phyloP scores from a whole-genome alignment of 2,797 vertebrate genomes.

The Podarcis lilfordi region DNA sequence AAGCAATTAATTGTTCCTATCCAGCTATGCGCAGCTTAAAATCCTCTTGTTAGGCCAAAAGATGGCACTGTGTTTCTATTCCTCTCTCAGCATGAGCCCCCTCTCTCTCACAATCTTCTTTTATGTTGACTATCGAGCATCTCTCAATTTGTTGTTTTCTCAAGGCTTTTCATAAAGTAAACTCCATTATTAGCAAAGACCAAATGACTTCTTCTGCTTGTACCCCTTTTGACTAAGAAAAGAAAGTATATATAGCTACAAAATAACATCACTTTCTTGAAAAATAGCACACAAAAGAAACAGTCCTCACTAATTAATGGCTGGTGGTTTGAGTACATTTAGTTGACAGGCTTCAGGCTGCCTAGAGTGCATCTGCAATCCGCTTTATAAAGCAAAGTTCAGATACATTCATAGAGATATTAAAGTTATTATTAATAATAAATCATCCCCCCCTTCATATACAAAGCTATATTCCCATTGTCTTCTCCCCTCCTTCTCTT shows the following conservation, averaged over 20 bases:
- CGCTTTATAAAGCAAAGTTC: conserved; percentile 1
- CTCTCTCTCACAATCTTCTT: not conserved
- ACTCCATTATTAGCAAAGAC: conserved; percentile 62
- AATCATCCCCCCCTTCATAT: not conserved
- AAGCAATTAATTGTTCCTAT: not conserved
- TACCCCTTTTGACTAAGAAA: not conserved
- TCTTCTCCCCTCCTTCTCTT: not conserved
- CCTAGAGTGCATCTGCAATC: conserved; percentile 10
- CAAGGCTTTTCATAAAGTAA: conserved; percentile 63
- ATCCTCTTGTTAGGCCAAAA: conserved; percentile 51
- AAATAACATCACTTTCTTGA: conserved; percentile 56
- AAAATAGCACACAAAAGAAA: conserved; percentile 48
- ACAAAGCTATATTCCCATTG: not conserved
- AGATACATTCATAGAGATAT: not conserved
- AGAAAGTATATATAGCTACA: conserved; percentile 12
- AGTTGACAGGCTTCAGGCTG: conserved; percentile 43
- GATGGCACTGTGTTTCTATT: conserved; percentile 69
- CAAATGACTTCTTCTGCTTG: conserved; percentile 52
- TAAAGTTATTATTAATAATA: not conserved
- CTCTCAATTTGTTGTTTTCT: conserved; percentile 40
- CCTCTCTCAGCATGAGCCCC: not conserved
- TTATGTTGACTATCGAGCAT: conserved; percentile 14
- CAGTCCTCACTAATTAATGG: conserved; percentile 63
- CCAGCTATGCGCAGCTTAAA: not conserved
- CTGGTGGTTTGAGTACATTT: conserved; percentile 31